Conservation (phyloP, 2,888 invertebrate genomes). For the Polylopha cassiicola region DNA sequence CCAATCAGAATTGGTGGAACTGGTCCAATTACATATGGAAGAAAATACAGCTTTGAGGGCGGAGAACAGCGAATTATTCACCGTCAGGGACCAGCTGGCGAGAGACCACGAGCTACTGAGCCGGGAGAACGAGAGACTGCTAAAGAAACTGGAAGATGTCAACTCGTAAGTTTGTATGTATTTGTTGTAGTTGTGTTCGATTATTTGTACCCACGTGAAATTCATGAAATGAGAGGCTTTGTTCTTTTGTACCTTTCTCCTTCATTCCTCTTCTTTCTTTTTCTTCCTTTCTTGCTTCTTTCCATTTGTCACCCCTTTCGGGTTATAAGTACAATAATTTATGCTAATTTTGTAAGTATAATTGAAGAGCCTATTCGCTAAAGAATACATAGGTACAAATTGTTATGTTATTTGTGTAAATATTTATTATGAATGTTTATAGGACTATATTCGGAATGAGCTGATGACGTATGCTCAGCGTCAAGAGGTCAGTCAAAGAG, state of each 20-base stretch:
- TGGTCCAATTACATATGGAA: conserved; percentile 90
- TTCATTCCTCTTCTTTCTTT: too few relatives aligned
- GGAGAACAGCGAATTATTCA: conserved; percentile 91
- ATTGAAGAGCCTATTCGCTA: too few relatives aligned
- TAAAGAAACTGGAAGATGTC: conserved; percentile 92
- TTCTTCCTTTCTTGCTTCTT: too few relatives aligned
- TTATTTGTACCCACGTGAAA: too few relatives aligned
- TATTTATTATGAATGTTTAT: conserved; percentile 41
- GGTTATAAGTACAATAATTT: too few relatives aligned
- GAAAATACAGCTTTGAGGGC: conserved; percentile 87
- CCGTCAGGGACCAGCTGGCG: conserved; percentile 86
- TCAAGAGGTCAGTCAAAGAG: conserved; percentile 44
- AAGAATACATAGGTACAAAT: too few relatives aligned
- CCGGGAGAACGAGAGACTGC: conserved; percentile 91
- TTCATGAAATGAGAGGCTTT: too few relatives aligned
- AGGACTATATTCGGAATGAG: conserved; percentile 63
- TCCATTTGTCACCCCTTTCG: too few relatives aligned
- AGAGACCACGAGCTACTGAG: conserved; percentile 94
- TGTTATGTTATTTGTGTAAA: background rate
- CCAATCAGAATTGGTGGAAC: conserved; percentile 86
- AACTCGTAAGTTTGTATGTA: conserved; percentile 83
- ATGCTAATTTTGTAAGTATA: too few relatives aligned
- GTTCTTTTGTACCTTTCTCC: too few relatives aligned
- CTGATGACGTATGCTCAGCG: conserved; percentile 41
- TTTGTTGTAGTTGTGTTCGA: conserved; percentile 59